Base-by-base conservation (phyloP, 2,113 vertebrate species). In the Bos javanicus region DNA sequence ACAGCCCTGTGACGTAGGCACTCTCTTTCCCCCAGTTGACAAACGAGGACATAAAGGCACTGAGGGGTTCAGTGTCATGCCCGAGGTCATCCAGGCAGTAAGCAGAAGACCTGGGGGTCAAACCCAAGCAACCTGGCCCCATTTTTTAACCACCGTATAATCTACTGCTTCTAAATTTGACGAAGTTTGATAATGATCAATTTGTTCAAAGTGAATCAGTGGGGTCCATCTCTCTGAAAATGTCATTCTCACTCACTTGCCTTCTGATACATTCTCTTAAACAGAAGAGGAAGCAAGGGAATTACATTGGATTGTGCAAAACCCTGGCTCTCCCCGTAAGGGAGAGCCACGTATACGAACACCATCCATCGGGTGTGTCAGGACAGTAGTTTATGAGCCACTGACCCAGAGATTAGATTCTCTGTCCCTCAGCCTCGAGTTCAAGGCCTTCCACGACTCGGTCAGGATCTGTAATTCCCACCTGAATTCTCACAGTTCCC, bases 341-440 rank as follows among this genome's bases (percentile, higher is more conserved):
- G 78, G 56, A 3, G 39, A 36, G 59, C 6, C 39, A 76, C 0
- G 3, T 28, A 21, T 85, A 86, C 94, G 95, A 97, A 88, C 13
- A 39, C 71, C 82, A 90, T 87, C 94, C 89, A 91, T 94, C 91
- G 94, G 56, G 30, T 2, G 43, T 83, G 95, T 89, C 94, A 83
- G 30, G 59, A 57, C 23, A 21, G 59, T 46, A 10, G 19, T 28
- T 60, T 28, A 93, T 39, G 83, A 94, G 71, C 25, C 71, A 19
- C 93, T 76, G 95, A 81, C 95, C 91, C 76, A 5, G 88, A 94
- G 46, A 30, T 71, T 12, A 17, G 52, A 33, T 8, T 52, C 64
- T 15, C 0, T 9, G 1, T 21, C 52, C 59, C 91, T 46, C 60
- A 36, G 60, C 25, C 60, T 83, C 60, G 7, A 46, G 21, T 67